Evolutionary conservation across 2,888 invertebrate genomes (phyloP).

Genomic region (Cephus nigrinus): DNA sequence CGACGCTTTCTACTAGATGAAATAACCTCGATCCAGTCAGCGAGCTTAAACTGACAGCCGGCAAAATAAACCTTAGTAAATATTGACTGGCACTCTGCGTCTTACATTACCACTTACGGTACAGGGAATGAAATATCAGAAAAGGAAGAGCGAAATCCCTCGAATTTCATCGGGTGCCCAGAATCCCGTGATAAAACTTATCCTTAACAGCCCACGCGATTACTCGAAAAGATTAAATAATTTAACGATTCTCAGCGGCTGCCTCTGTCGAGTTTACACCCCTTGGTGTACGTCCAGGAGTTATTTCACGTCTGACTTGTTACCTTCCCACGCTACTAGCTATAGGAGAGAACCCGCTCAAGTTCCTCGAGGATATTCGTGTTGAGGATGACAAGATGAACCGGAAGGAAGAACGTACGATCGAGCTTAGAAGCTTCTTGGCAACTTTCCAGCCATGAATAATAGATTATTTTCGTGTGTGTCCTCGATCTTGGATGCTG

Average conservation of each 20-base stretch:
- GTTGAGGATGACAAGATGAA: neutral
- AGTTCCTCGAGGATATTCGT: neutral
- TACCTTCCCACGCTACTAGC: neutral
- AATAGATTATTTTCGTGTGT: slow-evolving; percentile 31
- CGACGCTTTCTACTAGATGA: neutral
- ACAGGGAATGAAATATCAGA: neutral
- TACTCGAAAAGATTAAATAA: neutral
- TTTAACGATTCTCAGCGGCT: neutral
- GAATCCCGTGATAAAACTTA: neutral
- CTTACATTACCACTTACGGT: neutral
- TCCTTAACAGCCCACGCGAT: neutral
- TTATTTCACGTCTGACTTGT: neutral
- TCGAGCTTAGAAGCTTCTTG: slow-evolving; percentile 11
- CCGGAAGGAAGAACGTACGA: neutral
- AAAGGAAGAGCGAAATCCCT: neutral
- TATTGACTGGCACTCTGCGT: neutral
- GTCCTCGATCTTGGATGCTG: neutral
- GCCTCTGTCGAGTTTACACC: too few species aligned
- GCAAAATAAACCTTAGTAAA: neutral
- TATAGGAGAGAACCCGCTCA: neutral
- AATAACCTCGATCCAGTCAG: neutral
- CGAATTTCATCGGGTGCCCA: neutral
- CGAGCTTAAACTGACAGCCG: neutral
- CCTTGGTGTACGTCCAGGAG: neutral
- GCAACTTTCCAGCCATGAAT: slow-evolving; percentile 32